Conservation (phyloP, 1,140 invertebrate species). For the Drosophila tsacasi region DNA sequence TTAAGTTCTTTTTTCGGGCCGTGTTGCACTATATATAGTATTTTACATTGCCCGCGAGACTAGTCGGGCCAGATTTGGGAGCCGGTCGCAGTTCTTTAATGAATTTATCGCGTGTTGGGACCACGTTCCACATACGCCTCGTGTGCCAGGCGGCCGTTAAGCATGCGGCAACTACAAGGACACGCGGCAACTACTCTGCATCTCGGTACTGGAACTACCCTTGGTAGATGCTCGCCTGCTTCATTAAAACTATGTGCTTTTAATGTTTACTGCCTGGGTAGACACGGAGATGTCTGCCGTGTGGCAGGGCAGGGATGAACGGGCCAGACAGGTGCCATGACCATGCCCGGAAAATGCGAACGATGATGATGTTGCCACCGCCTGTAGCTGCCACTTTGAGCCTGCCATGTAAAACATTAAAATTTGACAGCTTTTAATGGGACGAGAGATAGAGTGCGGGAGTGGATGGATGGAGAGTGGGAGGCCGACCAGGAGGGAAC, state of each 20-base stretch:
- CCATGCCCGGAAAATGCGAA: constrained; percentile 41
- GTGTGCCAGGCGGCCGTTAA: constrained; percentile 53
- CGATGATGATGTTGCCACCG: constrained; percentile 29
- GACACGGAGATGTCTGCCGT: constrained; percentile 59
- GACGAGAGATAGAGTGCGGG: constrained; percentile 6
- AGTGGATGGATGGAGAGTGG: not conserved
- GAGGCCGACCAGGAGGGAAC: not conserved
- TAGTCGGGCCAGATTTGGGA: constrained; percentile 71
- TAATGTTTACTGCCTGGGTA: constrained; percentile 66
- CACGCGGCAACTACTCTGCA: constrained; percentile 44
- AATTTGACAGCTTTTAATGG: constrained; percentile 81
- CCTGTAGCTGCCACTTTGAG: constrained; percentile 62
- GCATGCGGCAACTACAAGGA: constrained; percentile 56
- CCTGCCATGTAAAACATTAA: constrained; percentile 80
- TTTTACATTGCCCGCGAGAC: constrained; percentile 76
- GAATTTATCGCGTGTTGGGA: constrained; percentile 82
- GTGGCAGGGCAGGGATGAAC: not conserved
- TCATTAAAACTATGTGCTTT: constrained; percentile 77
- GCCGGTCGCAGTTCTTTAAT: constrained; percentile 71
- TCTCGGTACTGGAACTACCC: not conserved
- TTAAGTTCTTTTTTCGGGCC: constrained; percentile 1
- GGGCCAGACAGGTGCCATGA: constrained; percentile 62
- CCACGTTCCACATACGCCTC: constrained; percentile 75
- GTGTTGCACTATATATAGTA: constrained; percentile 61
- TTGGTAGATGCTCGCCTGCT: constrained; percentile 38